Percentiles rank a stretch among this genome's conserved stretches.
These are phyloP conservation scores for Aphelenchoides fujianensis DNA, from an alignment of 1,140 invertebrate species.

Conservation along the genomic window DNA sequence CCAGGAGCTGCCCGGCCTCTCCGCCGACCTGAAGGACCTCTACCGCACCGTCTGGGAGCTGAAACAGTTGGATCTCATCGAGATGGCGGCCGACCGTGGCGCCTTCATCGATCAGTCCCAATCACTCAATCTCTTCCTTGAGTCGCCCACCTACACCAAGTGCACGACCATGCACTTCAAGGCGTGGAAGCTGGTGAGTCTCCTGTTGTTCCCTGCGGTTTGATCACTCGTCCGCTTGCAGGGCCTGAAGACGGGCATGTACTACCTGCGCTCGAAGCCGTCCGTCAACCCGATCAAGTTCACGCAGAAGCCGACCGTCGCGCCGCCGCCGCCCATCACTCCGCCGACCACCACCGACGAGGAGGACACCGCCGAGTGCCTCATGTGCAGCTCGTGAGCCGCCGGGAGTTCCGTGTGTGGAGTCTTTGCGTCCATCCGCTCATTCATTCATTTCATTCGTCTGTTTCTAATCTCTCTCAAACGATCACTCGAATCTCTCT, in stretches of 20 bases:
- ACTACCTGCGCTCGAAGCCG: conserved; percentile 92
- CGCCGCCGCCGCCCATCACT: too few species aligned
- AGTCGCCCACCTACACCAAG: conserved; percentile 85
- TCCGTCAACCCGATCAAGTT: conserved; percentile 94
- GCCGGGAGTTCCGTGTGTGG: too few species aligned
- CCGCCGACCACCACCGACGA: too few species aligned
- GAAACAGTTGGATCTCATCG: conserved; percentile 83
- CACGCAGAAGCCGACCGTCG: too few species aligned
- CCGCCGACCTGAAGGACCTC: conserved; percentile 79
- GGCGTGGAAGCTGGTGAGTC: conserved; percentile 84
- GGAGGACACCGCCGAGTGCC: too few species aligned
- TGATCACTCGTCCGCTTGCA: conserved; percentile 52
- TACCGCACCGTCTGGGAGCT: conserved; percentile 99
- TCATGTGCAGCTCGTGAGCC: too few species aligned
- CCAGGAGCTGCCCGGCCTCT: conserved; percentile 83
- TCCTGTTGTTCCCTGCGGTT: conserved; percentile 2
- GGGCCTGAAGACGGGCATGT: conserved; percentile 98
- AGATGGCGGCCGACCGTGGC: conserved; percentile 95
- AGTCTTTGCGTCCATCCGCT: too few species aligned
- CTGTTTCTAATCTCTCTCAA: too few species aligned
- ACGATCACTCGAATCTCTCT: too few species aligned
- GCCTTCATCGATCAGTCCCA: conserved; percentile 98
- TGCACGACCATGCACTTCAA: conserved; percentile 97
- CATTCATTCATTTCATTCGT: too few species aligned
- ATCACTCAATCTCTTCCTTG: conserved; percentile 92